These are phyloP conservation scores for Cnemophilus loriae DNA, from an alignment of 2,113 vertebrate genomes.

Conservation along the genomic window DNA sequence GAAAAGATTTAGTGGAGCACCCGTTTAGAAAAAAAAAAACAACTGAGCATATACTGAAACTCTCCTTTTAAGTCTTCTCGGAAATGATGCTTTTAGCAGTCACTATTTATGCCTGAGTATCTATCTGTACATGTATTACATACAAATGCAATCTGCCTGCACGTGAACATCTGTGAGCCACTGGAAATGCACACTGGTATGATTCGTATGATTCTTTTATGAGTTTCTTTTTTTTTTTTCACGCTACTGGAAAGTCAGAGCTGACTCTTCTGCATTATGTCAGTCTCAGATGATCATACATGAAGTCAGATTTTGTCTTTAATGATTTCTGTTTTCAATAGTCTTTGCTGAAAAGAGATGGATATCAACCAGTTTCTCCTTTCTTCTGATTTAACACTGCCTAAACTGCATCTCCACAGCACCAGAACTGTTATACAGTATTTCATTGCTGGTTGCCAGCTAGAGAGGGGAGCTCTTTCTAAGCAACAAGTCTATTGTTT, in stretches of 20 bases:
- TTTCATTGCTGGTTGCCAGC: neutral
- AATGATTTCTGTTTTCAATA: neutral
- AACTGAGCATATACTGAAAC: neutral
- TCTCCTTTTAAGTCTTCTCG: neutral
- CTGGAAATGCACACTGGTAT: neutral
- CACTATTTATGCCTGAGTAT: neutral
- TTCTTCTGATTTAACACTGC: neutral
- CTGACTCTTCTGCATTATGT: neutral
- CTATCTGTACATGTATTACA: neutral
- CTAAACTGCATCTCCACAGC: neutral
- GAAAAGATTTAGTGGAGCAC: neutral
- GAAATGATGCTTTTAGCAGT: neutral
- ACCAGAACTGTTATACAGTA: neutral
- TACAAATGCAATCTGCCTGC: neutral
- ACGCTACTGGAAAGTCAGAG: neutral
- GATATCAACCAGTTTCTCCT: neutral
- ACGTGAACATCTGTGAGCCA: neutral
- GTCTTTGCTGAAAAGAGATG: neutral
- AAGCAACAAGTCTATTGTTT: neutral
- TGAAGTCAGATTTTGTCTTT: neutral
- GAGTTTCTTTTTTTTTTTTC: neutral
- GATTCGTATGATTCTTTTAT: neutral
- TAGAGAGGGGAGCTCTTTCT: neutral
- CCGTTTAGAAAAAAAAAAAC: neutral
- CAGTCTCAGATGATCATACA: neutral